These are phyloP conservation scores for Cassiopea andromeda DNA, from an alignment of 30 jellyfish, hydroid and myxozoan genomes.

Conservation along the genomic window DNA sequence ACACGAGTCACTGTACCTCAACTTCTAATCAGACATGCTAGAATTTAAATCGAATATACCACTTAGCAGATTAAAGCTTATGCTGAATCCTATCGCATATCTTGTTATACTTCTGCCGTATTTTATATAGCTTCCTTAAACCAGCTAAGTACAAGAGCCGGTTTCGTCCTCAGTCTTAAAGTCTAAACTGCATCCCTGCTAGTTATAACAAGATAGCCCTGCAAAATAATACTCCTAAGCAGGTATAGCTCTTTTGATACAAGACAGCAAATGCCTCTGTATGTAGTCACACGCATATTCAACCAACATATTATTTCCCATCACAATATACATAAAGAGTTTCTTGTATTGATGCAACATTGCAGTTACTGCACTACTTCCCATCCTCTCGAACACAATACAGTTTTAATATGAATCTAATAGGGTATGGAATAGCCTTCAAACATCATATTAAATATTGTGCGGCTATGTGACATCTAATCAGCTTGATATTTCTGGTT, in stretches of 20 bases:
- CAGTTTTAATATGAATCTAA: no score
- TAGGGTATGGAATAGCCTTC: no score
- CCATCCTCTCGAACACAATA: no score
- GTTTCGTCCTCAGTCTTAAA: background rate
- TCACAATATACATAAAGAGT: no score
- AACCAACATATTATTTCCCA: no score
- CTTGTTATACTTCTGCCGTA: background rate
- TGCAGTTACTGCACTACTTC: no score
- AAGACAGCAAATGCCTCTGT: background rate
- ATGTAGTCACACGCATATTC: background rate
- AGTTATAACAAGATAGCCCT: background rate
- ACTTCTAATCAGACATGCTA: background rate
- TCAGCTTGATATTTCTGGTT: no score
- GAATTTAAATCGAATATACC: background rate
- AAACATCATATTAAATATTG: no score
- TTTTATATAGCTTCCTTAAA: background rate
- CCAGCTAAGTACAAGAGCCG: background rate
- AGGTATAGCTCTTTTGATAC: background rate
- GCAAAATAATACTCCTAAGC: background rate
- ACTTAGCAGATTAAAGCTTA: background rate
- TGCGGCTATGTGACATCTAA: no score
- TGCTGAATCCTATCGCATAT: background rate
- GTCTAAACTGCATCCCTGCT: background rate
- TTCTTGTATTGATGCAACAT: no score
- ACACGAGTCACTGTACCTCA: background rate